Evolutionary conservation across 2,888 invertebrate genomes (phyloP), one percentile per base, ranked within the genome.

Genomic region (Ctena decussata): DNA sequence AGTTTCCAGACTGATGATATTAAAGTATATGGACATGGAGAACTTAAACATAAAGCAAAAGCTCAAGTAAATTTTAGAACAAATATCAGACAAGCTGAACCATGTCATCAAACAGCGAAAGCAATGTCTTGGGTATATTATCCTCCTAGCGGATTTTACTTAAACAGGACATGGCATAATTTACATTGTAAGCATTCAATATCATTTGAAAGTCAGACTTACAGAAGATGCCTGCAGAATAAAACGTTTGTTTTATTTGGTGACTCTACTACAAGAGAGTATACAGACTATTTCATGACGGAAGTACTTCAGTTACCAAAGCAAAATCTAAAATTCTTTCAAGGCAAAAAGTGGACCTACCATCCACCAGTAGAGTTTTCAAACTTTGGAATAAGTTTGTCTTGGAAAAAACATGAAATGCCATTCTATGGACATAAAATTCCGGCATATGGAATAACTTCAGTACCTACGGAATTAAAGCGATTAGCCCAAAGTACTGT

Each of bases 201-300:
- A 6, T 6, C 6, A 15, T 41, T 41, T 11, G 15, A 41, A 11
- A 6, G 8, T 41, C 8, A 41, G 15, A 11, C 41, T 11, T 41
- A 41, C 15, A 6, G 41, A 41, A 15, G 18, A 0, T 86, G 86
- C 57, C 71, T 86, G 27, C 69, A 70, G 35, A 77, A 75, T 27
- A 86, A 86, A 82, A 76, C 44, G 8, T 5, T 86, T 0, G 35
- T 82, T 12, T 39, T 86, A 11, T 41, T 84, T 21, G 86, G 86
- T 11, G 86, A 86, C 69, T 86, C 84, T 24, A 84, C 86, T n/a
- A 15, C 76, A 18, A 65, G 86, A 49, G 81, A 86, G 12, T 81
- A 84, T 32, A 44, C 57, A 18, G 79, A 84, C 44, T 86, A 72
- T 69, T 57, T 86, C 57, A 32, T 81, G n/a, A 41, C 65, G n/a